Evolutionary conservation across 1,140 invertebrate genomes (phyloP).

Genomic region (Gryllus bimaculatus): DNA sequence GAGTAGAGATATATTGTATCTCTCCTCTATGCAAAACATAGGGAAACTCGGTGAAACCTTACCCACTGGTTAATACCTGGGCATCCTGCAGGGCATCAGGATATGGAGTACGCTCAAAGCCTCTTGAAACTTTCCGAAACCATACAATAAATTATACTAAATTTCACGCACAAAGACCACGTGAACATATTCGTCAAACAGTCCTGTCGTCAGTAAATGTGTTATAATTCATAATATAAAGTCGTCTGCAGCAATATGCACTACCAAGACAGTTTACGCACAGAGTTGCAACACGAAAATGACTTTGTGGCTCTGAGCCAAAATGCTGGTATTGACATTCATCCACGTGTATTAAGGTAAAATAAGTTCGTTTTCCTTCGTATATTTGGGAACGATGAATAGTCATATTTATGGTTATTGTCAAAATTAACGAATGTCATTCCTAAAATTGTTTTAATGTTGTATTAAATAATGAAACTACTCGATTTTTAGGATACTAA

Average conservation of each 20-base stretch:
- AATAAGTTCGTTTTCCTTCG: not conserved
- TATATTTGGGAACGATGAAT: not conserved
- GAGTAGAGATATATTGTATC: too few relatives aligned
- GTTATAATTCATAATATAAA: too few relatives aligned
- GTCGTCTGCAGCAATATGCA: not conserved
- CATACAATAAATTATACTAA: too few relatives aligned
- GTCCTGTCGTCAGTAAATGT: too few relatives aligned
- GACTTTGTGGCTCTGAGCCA: not conserved
- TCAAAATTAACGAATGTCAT: not conserved
- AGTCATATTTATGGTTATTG: not conserved
- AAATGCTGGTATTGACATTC: not conserved
- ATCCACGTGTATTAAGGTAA: not conserved
- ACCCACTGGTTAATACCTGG: too few relatives aligned
- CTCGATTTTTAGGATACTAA: not conserved
- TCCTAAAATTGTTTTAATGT: not conserved
- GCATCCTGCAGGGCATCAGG: too few relatives aligned
- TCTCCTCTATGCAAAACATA: too few relatives aligned
- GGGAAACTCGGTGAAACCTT: too few relatives aligned
- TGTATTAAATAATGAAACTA: not conserved
- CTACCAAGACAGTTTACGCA: not conserved
- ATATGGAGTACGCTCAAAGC: too few relatives aligned
- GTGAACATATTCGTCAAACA: too few relatives aligned
- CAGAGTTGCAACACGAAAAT: not conserved
- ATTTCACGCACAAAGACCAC: too few relatives aligned
- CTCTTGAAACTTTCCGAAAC: too few relatives aligned